Conservation (phyloP, 2,113 vertebrate species). For the Myotis davidii region DNA sequence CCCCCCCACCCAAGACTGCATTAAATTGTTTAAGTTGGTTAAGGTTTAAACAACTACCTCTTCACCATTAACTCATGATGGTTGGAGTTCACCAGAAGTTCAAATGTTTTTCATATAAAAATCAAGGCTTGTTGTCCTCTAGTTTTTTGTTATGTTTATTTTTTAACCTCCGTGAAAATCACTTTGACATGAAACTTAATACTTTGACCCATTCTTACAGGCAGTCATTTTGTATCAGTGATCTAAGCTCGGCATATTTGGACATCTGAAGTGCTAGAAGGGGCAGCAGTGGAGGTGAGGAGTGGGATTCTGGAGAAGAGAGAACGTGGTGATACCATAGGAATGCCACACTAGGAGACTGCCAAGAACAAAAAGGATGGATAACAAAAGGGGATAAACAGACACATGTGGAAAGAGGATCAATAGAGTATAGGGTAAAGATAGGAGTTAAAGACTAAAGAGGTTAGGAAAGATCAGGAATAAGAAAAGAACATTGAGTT, state of each 20-base stretch:
- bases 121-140: neutral
- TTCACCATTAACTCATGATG: neutral
- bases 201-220: neutral
- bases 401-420: neutral
- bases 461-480: neutral
- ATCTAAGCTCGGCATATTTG: neutral
- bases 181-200: neutral
- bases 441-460: neutral
- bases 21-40: neutral
- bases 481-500: neutral
- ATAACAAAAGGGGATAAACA: too few species aligned
- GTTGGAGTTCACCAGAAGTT: constrained; percentile 1
- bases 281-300: neutral
- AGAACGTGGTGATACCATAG: neutral
- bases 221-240: neutral
- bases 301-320: neutral
- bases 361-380: neutral
- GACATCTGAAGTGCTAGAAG: neutral
- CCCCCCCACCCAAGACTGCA: neutral
- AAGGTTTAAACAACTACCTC: neutral
- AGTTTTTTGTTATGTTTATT: neutral
- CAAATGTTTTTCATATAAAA: neutral
- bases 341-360: neutral
- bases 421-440: neutral
- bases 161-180: neutral